These are phyloP conservation scores for Marasmarcha lunaedactyla DNA, from an alignment of 2,888 invertebrate species.

Conservation along the genomic window DNA sequence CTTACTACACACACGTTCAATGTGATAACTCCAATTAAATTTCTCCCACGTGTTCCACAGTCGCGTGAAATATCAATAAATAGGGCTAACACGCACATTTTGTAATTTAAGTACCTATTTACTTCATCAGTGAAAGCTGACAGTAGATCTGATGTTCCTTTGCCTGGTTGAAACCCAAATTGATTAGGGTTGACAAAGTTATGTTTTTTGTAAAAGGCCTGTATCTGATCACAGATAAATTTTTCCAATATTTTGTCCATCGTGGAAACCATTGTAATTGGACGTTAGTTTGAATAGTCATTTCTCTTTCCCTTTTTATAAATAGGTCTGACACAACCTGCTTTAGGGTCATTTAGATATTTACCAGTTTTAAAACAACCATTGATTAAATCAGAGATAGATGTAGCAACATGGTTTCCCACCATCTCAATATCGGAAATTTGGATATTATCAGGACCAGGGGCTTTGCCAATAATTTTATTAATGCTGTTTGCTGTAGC, in stretches of 20 bases:
- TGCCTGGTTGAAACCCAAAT: constrained; percentile 9
- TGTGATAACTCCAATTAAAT: no score
- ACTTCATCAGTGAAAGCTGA: constrained; percentile 11
- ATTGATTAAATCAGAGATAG: constrained; percentile 14
- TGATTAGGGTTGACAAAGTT: constrained; percentile 8
- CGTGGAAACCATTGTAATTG: constrained; percentile 1
- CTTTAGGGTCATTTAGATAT: constrained; percentile 12
- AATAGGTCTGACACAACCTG: constrained; percentile 15
- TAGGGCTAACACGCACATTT: not conserved
- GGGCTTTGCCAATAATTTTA: no score
- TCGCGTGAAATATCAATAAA: constrained; percentile 10
- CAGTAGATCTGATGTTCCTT: constrained; percentile 7
- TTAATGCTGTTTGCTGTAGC: no score
- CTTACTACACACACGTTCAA: no score
- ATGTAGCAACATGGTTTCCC: no score
- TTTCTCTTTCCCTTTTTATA: constrained; percentile 3
- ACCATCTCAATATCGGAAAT: no score
- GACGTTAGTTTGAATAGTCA: constrained; percentile 2
- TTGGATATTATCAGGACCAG: constrained; percentile 12
- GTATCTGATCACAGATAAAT: not conserved
- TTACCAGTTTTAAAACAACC: constrained; percentile 1
- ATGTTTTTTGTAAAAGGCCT: constrained; percentile 6
- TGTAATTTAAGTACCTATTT: constrained; percentile 6
- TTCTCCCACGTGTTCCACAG: constrained; percentile 10
- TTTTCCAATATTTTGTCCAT: not conserved